Evolutionary conservation across 1,140 invertebrate species (phyloP).

Genomic region (Scaptomyza pallida): DNA sequence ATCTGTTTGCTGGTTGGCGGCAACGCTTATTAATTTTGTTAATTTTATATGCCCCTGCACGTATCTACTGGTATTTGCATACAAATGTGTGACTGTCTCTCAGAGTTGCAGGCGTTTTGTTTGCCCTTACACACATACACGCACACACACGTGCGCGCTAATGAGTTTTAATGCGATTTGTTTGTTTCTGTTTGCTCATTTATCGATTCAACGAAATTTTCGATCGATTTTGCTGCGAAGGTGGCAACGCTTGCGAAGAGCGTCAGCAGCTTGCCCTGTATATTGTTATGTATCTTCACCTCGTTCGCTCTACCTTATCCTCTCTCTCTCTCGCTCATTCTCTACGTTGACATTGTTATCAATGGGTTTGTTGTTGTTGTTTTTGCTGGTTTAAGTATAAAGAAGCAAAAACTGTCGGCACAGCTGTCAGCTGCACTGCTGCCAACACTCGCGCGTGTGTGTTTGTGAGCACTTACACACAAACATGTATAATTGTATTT

Average conservation of each 20-base stretch:
- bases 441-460: conserved; percentile 2
- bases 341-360: conserved; percentile 70
- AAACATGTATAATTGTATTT: conserved; percentile 20
- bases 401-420: conserved; percentile 69
- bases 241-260: conserved; percentile 37
- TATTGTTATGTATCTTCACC: conserved; percentile 3
- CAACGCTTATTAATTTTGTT: conserved; percentile 31
- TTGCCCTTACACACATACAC: background rate
- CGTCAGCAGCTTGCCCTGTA: conserved; percentile 8
- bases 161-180: conserved; percentile 24
- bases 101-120: conserved; percentile 15
- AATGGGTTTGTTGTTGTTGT: conserved; percentile 32
- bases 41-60: conserved; percentile 36
- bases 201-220: conserved; percentile 42
- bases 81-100: background rate
- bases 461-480: conserved; percentile 36
- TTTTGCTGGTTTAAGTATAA: conserved; percentile 25
- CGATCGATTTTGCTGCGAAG: conserved; percentile 34
- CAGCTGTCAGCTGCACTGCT: conserved; percentile 71
- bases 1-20: conserved; percentile 23
- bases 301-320: background rate
- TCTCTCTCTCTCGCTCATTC: conserved; percentile 23
- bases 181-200: conserved; percentile 15
- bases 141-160: conserved; percentile 11
- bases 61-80: conserved; percentile 44